Evolutionary conservation across 1,140 invertebrate genomes (phyloP).

Genomic region (Bombus difficillimus): DNA sequence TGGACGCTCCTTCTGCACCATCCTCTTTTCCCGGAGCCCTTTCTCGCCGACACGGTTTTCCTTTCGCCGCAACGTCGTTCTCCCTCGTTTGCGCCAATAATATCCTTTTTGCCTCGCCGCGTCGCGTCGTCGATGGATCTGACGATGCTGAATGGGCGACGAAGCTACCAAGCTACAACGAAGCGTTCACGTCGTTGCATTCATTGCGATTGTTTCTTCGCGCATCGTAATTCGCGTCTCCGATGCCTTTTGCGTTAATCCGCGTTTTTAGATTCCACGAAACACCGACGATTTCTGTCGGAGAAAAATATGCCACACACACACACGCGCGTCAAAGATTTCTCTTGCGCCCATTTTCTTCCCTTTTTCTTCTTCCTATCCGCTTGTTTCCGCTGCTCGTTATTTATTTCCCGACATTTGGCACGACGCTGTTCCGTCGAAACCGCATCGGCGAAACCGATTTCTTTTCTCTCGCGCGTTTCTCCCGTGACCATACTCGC

Average conservation of each 20-base stretch:
- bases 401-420: slow-evolving; percentile 39
- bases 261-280: no score
- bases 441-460: slow-evolving; percentile 1
- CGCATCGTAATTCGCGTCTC: slow-evolving; percentile 25
- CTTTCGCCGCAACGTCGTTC: background rate
- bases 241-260: no score
- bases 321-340: background rate
- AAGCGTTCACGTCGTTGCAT: background rate
- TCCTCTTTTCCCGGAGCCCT: no score
- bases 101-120: background rate
- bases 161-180: background rate
- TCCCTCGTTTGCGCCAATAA: background rate
- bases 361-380: background rate
- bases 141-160: background rate
- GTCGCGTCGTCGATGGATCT: background rate
- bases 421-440: background rate
- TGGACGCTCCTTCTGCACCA: no score
- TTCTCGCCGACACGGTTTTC: slow-evolving; percentile 20
- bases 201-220: background rate
- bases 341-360: slow-evolving; percentile 25
- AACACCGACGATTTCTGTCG: slow-evolving; percentile 14
- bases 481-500: slow-evolving; percentile 2
- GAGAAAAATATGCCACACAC: background rate
- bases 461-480: background rate
- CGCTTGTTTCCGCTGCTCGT: background rate